phyloP scores from a whole-genome alignment of 1,140 invertebrate genomes.

The Drosophila nigromelanica region DNA sequence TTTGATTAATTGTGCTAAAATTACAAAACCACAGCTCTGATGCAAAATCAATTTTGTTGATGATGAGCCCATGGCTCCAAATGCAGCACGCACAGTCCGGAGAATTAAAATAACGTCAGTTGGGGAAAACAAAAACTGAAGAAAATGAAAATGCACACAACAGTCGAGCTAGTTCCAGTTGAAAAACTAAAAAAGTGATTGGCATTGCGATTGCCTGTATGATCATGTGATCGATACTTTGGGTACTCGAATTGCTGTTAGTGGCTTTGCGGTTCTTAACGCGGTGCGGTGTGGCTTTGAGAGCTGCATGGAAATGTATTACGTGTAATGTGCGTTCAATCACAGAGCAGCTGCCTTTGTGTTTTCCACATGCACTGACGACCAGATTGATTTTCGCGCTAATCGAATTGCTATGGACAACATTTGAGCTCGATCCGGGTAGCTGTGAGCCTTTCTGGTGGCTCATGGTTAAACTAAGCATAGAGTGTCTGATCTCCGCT shows the following conservation, averaged over 20 bases:
- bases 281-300: conserved; percentile 10
- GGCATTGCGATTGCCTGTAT: conserved; percentile 38
- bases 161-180: conserved; percentile 35
- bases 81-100: conserved; percentile 53
- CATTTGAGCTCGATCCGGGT: conserved; percentile 11
- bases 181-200: conserved; percentile 45
- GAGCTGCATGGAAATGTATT: conserved; percentile 73
- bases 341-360: conserved; percentile 44
- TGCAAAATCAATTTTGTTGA: conserved; percentile 72
- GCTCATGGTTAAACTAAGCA: conserved; percentile 7
- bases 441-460: conserved; percentile 34
- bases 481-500: neutral
- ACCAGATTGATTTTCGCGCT: conserved; percentile 48
- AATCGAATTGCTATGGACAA: conserved; percentile 51
- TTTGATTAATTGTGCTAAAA: conserved; percentile 72
- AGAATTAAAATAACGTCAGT: conserved; percentile 66
- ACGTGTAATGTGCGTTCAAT: conserved; percentile 75
- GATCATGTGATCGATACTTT: conserved; percentile 56
- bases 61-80: conserved; percentile 27
- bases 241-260: conserved; percentile 35
- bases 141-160: conserved; percentile 52
- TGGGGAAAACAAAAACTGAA: conserved; percentile 9
- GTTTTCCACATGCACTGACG: conserved; percentile 41
- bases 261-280: conserved; percentile 59
- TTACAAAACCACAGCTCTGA: conserved; percentile 49